Conservation (phyloP, 2,888 invertebrate species). For the Ormyrus nitidulus region DNA sequence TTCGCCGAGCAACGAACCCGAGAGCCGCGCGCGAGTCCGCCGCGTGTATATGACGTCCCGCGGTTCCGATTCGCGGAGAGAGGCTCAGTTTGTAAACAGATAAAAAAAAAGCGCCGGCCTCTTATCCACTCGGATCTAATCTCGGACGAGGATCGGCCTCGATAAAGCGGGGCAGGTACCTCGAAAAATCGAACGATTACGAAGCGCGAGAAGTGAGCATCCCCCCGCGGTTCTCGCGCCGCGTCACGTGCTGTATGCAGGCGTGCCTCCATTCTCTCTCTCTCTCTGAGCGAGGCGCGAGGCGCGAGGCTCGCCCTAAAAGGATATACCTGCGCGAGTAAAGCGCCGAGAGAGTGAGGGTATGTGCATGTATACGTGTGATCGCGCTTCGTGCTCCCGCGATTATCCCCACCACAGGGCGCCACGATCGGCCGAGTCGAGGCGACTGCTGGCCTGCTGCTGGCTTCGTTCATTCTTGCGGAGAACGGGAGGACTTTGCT, state of each 20-base stretch:
- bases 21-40: too few species aligned
- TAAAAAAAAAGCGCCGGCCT: too few species aligned
- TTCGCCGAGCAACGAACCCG: slow-evolving; percentile 42
- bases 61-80: too few species aligned
- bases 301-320: slow-evolving; percentile 57
- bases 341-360: slow-evolving; percentile 14
- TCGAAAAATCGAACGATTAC: too few species aligned
- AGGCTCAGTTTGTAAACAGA: too few species aligned
- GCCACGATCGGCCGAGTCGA: background rate
- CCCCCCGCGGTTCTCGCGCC: too few species aligned
- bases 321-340: slow-evolving; percentile 56
- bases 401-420: slow-evolving; percentile 13
- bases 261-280: background rate
- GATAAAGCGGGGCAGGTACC: background rate
- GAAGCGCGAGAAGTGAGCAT: too few species aligned
- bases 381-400: slow-evolving; percentile 2
- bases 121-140: background rate
- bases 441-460: too few species aligned
- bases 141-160: background rate
- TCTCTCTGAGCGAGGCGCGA: background rate
- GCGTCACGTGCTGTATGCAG: too few species aligned
- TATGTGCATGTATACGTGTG: background rate
- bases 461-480: too few species aligned
- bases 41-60: too few species aligned
- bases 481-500: too few species aligned